Conservation (phyloP, 2,888 invertebrate genomes). For the Dusona sp. region DNA sequence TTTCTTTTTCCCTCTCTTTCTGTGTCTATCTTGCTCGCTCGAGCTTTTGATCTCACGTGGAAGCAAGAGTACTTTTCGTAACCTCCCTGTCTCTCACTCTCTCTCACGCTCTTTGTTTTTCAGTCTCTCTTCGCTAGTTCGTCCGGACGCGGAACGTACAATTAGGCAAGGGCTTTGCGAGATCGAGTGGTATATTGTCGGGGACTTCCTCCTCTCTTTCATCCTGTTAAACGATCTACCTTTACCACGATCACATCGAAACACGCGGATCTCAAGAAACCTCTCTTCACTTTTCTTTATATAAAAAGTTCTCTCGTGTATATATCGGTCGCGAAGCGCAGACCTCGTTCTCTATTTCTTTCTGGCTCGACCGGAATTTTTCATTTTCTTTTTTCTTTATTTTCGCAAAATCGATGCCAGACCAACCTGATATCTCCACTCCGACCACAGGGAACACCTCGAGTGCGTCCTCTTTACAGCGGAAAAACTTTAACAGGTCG, state of each 20-base stretch:
- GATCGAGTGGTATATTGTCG: conserved; percentile 61
- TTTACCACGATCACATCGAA: conserved; percentile 77
- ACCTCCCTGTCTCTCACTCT: conserved; percentile 44
- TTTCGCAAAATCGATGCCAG: conserved; percentile 44
- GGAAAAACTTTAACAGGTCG: conserved; percentile 61
- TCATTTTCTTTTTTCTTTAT: conserved; percentile 35
- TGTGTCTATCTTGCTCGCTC: conserved; percentile 32
- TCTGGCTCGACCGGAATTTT: neutral
- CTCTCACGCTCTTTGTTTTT: conserved; percentile 6
- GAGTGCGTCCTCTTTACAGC: neutral
- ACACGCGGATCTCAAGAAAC: conserved; percentile 64
- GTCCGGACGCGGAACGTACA: conserved; percentile 83
- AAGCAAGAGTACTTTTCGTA: conserved; percentile 46
- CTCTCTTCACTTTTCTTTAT: conserved; percentile 62
- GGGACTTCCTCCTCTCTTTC: conserved; percentile 69
- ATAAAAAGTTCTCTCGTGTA: conserved; percentile 19
- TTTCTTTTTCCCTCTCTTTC: conserved; percentile 17
- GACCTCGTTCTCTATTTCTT: neutral
- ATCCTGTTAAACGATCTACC: conserved; percentile 75
- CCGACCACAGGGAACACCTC: conserved; percentile 20
- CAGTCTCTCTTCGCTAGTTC: conserved; percentile 67
- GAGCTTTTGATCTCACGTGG: conserved; percentile 41
- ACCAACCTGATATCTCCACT: conserved; percentile 26
- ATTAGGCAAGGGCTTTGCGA: conserved; percentile 82
- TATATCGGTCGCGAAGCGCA: neutral